Percentiles rank a stretch among this genome's conserved stretches.
phyloP scores from a whole-genome alignment of 2,113 vertebrate species.

The Scopus umbretta region DNA sequence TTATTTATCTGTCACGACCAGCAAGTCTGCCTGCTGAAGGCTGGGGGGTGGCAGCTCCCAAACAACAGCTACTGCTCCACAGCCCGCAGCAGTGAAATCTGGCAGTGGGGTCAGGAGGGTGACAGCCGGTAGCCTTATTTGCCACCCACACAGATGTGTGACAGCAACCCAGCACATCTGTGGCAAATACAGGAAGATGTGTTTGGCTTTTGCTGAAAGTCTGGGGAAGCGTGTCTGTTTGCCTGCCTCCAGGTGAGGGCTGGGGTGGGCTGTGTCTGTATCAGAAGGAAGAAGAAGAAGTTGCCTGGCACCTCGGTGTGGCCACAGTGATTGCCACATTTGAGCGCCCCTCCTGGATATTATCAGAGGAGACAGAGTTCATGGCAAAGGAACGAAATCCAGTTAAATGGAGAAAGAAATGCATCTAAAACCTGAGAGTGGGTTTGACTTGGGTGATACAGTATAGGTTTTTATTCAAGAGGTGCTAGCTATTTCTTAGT shows the following conservation, averaged over 20 bases:
- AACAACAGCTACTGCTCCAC: neutral
- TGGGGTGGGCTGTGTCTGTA: neutral
- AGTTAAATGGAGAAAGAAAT: neutral
- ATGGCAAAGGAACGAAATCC: neutral
- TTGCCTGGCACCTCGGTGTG: neutral
- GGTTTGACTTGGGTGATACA: neutral
- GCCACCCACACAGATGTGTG: neutral
- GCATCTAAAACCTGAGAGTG: neutral
- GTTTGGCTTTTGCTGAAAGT: neutral
- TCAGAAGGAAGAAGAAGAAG: neutral
- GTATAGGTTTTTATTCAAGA: neutral
- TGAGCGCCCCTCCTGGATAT: neutral
- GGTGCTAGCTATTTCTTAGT: neutral
- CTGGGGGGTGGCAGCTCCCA: neutral
- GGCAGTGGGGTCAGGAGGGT: neutral
- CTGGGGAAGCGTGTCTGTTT: neutral
- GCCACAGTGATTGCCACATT: too few relatives aligned
- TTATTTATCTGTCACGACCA: neutral
- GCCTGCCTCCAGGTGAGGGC: accelerated
- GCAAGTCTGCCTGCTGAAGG: neutral
- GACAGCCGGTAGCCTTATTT: neutral
- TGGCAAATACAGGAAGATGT: neutral
- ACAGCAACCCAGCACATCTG: neutral
- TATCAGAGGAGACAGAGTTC: neutral
- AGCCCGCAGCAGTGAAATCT: neutral